These are phyloP conservation scores for Macroglossus sobrinus DNA, from an alignment of 2,113 vertebrate species.

Conservation along the genomic window DNA sequence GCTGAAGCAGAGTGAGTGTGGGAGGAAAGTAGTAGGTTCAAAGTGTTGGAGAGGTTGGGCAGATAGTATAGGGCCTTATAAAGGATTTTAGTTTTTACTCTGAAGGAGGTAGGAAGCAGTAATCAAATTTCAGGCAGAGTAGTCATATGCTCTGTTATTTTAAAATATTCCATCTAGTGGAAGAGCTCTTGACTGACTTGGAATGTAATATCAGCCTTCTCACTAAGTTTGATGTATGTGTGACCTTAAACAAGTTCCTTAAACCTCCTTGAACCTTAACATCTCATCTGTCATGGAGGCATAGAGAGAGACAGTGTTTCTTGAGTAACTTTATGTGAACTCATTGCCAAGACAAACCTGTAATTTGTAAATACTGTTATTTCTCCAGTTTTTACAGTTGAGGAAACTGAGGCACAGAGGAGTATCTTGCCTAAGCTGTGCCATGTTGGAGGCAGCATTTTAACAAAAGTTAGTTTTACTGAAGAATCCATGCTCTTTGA, in stretches of 20 bases:
- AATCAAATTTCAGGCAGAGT: not conserved
- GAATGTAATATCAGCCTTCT: not conserved
- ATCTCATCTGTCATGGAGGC: not conserved
- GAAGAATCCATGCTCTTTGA: not conserved
- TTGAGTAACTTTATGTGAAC: not conserved
- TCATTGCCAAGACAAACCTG: not conserved
- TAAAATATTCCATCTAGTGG: not conserved
- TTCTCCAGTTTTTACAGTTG: not conserved
- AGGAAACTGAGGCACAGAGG: not conserved
- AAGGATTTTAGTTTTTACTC: not conserved
- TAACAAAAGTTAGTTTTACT: not conserved
- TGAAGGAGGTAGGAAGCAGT: not conserved
- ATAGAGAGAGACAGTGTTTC: not conserved
- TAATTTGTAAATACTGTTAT: not conserved
- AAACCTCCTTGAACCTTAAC: not conserved
- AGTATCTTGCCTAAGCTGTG: not conserved
- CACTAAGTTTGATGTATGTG: too few species aligned
- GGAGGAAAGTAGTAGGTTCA: not conserved
- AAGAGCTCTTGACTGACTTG: not conserved
- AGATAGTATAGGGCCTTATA: not conserved
- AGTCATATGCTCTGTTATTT: not conserved
- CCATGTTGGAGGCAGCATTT: not conserved
- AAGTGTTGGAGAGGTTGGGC: not conserved
- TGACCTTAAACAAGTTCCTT: not conserved
- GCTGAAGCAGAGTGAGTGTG: not conserved